Percentiles rank a stretch among this genome's conserved stretches.
Conservation (phyloP, 92 coral and sea anemone genomes). For the Paragorgia papillata region DNA sequence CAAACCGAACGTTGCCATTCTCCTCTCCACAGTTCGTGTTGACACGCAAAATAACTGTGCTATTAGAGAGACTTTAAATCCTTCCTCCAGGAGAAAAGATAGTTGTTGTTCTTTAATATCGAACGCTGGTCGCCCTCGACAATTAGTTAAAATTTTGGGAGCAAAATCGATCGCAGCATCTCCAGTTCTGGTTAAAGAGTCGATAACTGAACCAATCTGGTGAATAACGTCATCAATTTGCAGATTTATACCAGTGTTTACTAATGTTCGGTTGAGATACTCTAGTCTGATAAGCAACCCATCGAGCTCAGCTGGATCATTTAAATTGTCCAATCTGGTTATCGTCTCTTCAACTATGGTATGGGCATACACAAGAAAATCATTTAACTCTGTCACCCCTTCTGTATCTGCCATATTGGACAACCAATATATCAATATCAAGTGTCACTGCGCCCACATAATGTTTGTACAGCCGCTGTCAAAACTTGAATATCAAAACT, state of each 20-base stretch:
- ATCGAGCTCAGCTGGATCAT: too few relatives aligned
- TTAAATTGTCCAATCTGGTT: too few relatives aligned
- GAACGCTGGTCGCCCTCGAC: constrained; percentile 53
- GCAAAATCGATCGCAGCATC: constrained; percentile 21
- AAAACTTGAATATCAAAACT: too few relatives aligned
- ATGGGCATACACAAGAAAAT: too few relatives aligned
- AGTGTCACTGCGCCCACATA: too few relatives aligned
- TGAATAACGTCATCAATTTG: constrained; percentile 37
- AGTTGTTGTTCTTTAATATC: constrained; percentile 52
- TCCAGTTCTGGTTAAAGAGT: constrained; percentile 9
- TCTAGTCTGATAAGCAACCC: too few relatives aligned
- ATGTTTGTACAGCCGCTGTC: too few relatives aligned
- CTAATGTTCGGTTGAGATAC: constrained; percentile 29
- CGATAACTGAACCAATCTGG: constrained; percentile 9
- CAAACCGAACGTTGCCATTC: constrained; percentile 49
- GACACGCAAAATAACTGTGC: constrained; percentile 44
- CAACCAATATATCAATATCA: too few relatives aligned
- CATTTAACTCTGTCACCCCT: too few relatives aligned
- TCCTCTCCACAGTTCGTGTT: constrained; percentile 49
- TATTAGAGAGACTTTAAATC: constrained; percentile 47
- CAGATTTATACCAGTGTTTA: constrained; percentile 5
- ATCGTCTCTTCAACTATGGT: too few relatives aligned
- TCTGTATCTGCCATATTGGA: too few relatives aligned
- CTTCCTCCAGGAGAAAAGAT: constrained; percentile 49
- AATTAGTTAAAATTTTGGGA: not conserved